Base-by-base conservation (phyloP, 2,113 vertebrate species). In the Micromys minutus region DNA sequence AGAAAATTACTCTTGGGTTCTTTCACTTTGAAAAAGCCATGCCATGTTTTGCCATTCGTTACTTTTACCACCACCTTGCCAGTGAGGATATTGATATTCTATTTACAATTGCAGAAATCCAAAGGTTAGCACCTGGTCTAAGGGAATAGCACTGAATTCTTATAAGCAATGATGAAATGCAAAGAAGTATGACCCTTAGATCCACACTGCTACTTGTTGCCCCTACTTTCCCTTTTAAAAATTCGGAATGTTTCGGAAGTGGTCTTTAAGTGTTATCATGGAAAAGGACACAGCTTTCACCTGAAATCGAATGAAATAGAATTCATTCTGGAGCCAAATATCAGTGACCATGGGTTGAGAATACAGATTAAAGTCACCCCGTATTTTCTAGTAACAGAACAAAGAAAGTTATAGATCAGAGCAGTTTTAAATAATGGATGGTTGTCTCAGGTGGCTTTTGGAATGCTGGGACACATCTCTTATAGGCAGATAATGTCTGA, bases 151-250 rank as follows among this genome's bases (percentile, higher is more conserved):
- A 7, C 65, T 79, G 50, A 89, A 59, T 84, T 75, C 15, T 80
- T 94, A 17, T 12, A 65, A 74, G 36, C 45, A 67, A 42, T 87
- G 59, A 36, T 92, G 74, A 96, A 91, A 79, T 57, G 45, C 10
- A 85, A 19, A 77, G 3, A 63, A 26, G 7, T 50, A 12, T 94
- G 13, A 3, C 39, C 39, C 34, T 15, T 45, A 85, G 91, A 21
- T 11, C n/a, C n/a, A 17, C 9, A 15, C 45, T 72, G 24, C 71
- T 42, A 45, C 77, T 52, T 59, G 31, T 22, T 8, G 4, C 9
- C 5, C 77, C 10, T 34, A 61, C 3, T 63, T 2, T 45, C 26
- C 39, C 34, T 69, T 50, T 87, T 90, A 47, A 47, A 93, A 96
- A 74, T n/a, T 8, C 7, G 16, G 50, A 67, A 3, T 93, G 16